A percentile compares a stretch with the other conserved stretches of the same genome.
Evolutionary conservation across 2,888 invertebrate species (phyloP).

Genomic region (Holacanthella duospinosa): DNA sequence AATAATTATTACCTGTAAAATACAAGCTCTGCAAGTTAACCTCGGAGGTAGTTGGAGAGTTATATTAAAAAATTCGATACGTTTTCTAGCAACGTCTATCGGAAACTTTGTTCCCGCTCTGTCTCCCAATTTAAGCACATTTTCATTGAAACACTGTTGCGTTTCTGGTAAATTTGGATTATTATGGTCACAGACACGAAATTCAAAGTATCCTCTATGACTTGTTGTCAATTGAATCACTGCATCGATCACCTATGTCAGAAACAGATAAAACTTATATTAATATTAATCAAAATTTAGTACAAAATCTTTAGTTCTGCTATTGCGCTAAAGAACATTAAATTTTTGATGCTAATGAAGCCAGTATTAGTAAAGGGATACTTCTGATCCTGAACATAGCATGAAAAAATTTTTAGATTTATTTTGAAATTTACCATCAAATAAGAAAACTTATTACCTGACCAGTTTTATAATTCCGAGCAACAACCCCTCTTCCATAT

Average conservation of each 20-base stretch:
- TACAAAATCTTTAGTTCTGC: not conserved
- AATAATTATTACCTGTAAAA: not conserved
- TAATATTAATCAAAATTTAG: not conserved
- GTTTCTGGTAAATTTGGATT: constrained; percentile 9
- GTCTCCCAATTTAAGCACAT: constrained; percentile 9
- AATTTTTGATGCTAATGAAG: not conserved
- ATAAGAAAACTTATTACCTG: too few species aligned
- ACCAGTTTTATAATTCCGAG: constrained; percentile 17
- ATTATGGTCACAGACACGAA: constrained; percentile 28
- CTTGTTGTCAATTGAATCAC: constrained; percentile 5
- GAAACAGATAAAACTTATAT: not conserved
- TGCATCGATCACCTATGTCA: constrained; percentile 11
- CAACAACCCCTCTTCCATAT: constrained; percentile 19
- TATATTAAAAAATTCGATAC: constrained; percentile 1
- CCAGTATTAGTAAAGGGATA: not conserved
- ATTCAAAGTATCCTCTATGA: constrained; percentile 18
- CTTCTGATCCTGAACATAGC: too few species aligned
- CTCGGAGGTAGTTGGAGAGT: not conserved
- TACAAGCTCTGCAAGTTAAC: not conserved
- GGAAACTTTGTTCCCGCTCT: constrained; percentile 6
- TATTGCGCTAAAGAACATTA: too few species aligned
- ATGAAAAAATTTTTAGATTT: too few species aligned
- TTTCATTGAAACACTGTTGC: constrained; percentile 15
- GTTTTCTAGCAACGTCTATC: not conserved
- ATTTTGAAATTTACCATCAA: not conserved